phyloP scores from a whole-genome alignment of 2,888 invertebrate genomes.

The Apamea anceps region DNA sequence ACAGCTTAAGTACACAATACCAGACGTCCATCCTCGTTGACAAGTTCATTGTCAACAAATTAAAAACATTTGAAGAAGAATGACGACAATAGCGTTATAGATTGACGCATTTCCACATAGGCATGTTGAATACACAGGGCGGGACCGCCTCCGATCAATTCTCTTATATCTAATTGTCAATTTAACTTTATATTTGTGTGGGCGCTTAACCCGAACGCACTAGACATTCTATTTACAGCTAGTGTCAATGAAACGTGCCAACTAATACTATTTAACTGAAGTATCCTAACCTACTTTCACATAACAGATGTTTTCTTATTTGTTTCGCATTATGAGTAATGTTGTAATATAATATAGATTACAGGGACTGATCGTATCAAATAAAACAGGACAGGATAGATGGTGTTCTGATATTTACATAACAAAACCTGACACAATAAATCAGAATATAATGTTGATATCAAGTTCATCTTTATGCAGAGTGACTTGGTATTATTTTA shows the following conservation, averaged over 20 bases:
- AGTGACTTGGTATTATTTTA: conserved; percentile 42
- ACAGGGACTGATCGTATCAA: conserved; percentile 33
- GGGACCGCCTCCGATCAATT: conserved; percentile 35
- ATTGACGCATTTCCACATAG: conserved; percentile 57
- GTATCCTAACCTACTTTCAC: conserved; percentile 76
- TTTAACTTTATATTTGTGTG: conserved; percentile 61
- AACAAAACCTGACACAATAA: conserved; percentile 44
- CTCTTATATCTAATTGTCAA: conserved; percentile 62
- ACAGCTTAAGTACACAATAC: conserved; percentile 42
- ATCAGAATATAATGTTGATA: conserved; percentile 35
- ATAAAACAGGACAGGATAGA: conserved; percentile 35
- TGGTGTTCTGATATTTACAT: conserved; percentile 44
- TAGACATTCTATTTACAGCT: conserved; percentile 82
- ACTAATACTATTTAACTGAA: conserved; percentile 79
- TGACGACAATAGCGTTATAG: conserved; percentile 56
- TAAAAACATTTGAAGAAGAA: conserved; percentile 57
- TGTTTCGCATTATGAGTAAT: conserved; percentile 37
- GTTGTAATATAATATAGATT: conserved; percentile 16
- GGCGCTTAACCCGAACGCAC: conserved; percentile 73
- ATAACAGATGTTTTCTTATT: conserved; percentile 53
- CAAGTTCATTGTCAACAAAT: conserved; percentile 65
- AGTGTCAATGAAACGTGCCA: conserved; percentile 85
- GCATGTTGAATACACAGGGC: conserved; percentile 15
- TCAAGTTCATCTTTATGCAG: conserved; percentile 41
- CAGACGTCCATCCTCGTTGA: conserved; percentile 35